These are phyloP conservation scores for Papilio aristodemus DNA, from an alignment of 1,140 invertebrate species.

Conservation along the genomic window DNA sequence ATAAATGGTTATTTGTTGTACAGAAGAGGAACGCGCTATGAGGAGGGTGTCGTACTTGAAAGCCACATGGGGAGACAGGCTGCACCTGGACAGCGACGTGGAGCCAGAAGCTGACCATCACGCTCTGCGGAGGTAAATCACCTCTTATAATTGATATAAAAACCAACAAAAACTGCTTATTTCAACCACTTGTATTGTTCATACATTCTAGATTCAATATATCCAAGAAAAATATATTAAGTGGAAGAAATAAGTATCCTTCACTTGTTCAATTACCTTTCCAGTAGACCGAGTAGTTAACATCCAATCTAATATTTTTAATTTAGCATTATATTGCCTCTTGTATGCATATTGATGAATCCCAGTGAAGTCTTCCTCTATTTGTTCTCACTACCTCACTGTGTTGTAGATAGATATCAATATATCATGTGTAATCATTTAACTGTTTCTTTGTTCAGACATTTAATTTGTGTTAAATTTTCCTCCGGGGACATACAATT, in stretches of 20 bases:
- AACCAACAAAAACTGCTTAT: background rate
- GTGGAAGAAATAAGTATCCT: conserved; percentile 41
- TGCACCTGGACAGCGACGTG: conserved; percentile 85
- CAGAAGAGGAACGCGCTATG: conserved; percentile 91
- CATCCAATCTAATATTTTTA: conserved; percentile 40
- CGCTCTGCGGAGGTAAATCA: conserved; percentile 81
- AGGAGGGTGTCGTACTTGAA: conserved; percentile 94
- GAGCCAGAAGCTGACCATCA: conserved; percentile 84
- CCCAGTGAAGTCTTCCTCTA: conserved; percentile 28
- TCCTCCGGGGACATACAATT: conserved; percentile 35
- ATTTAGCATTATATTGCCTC: conserved; percentile 38
- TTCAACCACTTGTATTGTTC: conserved; percentile 15
- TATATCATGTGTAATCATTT: conserved; percentile 26
- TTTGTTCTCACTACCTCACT: conserved; percentile 35
- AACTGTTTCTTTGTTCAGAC: background rate
- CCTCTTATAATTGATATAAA: background rate
- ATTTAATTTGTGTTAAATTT: conserved; percentile 19
- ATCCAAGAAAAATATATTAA: background rate
- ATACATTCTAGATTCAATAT: background rate
- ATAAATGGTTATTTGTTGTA: conserved; percentile 43
- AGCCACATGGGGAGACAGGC: conserved; percentile 88
- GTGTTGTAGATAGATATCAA: conserved; percentile 44
- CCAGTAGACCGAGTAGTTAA: conserved; percentile 42
- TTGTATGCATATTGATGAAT: conserved; percentile 39
- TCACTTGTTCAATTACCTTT: too few relatives aligned